Percentiles rank a stretch among this genome's conserved stretches.
Evolutionary conservation across 2,797 vertebrate species (phyloP).

Genomic region (Myotis myotis): DNA sequence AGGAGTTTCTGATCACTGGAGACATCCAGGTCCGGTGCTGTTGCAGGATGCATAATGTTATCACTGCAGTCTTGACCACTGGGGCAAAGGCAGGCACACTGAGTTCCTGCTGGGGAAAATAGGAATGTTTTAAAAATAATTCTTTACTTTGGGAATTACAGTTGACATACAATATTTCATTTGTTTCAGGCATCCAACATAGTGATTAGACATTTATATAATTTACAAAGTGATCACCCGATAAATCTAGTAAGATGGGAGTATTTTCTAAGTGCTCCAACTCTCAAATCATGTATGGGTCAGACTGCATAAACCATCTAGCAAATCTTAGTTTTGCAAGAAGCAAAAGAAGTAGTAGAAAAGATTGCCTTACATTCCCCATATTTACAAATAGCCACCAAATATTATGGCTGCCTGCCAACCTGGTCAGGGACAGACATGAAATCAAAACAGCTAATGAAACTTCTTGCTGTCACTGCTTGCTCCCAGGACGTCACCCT

Average conservation of each 20-base stretch:
- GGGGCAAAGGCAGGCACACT: neutral
- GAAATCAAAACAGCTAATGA: neutral
- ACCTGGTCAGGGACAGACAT: neutral
- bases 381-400: neutral
- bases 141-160: neutral
- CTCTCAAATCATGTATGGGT: neutral
- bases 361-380: neutral
- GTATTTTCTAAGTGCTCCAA: neutral
- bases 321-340: neutral
- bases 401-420: neutral
- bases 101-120: neutral
- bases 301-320: neutral
- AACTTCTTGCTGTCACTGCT: neutral
- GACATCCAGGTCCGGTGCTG: neutral
- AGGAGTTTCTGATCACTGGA: neutral
- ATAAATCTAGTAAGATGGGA: neutral
- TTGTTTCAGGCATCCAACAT: neutral
- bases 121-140: neutral
- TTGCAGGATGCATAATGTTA: neutral
- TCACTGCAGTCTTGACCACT: neutral
- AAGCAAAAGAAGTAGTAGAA: neutral
- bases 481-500: neutral
- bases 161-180: neutral
- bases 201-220: neutral
- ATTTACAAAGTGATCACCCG: neutral